Evolutionary conservation across 2,797 vertebrate species (phyloP), one percentile per base, ranked within the genome.

Genomic region (Danio aesculapii): DNA sequence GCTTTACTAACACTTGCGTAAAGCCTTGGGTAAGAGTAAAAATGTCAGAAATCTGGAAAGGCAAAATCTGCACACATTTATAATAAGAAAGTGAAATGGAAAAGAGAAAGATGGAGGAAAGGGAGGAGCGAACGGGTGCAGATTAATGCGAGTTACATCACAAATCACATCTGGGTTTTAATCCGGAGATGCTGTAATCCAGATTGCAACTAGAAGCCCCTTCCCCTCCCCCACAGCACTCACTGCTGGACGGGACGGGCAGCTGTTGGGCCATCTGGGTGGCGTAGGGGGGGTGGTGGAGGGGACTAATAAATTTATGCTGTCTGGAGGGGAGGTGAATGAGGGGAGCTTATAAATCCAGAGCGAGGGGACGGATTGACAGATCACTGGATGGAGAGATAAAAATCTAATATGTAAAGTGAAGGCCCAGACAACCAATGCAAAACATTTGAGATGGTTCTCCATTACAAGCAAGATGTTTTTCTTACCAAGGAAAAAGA

Each of bases 101-200:
- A 13, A 21, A 64, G 46, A 3, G 62, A 69, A 66, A 13, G 59
- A 62, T 14, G 69, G 46, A 78, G 70, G 30, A 30, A 30, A 30
- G 30, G 30, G 62, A 66, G 52, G 55, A 58, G 59, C 39, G 14
- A 57, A 43, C 59, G 61, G 30, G 63, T 30, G 78, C 69, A 68
- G 72, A 73, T 84, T 67, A 71, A 79, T 68, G 47, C 19, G 68
- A 13, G 85, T 90, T 91, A 82, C 84, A 75, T 93, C 89, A 92
- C 83, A 75, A 21, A 81, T 80, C 89, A 87, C 91, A 94, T 81
- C 90, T 92, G 91, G 84, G 72, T 83, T 86, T 84, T 93, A 94
- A 94, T 94, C 91, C 88, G 81, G 17, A 30, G 71, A 67, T 84
- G 17, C 86, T 83, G 16, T 93, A 93, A 94, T 93, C 93, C 92